A percentile compares a stretch with the other conserved stretches of the same genome.
Conservation (phyloP, 2,797 vertebrate genomes). For the Lagorchestes hirsutus region DNA sequence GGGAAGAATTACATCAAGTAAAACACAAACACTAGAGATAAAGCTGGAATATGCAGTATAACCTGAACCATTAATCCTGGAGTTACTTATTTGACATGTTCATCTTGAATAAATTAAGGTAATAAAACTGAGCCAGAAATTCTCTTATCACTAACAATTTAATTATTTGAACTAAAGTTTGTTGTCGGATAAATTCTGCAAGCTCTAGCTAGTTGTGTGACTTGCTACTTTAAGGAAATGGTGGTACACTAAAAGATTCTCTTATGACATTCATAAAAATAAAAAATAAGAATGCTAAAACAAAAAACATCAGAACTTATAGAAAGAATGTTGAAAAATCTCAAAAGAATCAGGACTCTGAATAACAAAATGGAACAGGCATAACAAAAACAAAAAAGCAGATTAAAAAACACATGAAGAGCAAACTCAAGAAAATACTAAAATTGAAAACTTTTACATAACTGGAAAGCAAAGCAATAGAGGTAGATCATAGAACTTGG, state of each 20-base stretch:
- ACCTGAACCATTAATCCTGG: not conserved
- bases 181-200: not conserved
- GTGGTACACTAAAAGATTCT: not conserved
- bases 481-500: not conserved
- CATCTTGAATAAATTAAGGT: not conserved
- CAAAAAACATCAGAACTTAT: not conserved
- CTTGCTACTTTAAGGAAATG: not conserved
- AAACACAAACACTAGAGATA: not conserved
- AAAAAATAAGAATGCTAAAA: not conserved
- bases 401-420: not conserved
- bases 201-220: not conserved
- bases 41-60: not conserved
- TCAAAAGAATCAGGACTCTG: not conserved
- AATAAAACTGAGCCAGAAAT: not conserved
- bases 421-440: not conserved
- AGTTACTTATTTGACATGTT: not conserved
- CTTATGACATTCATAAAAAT: not conserved
- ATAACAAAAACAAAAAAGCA: not conserved
- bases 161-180: not conserved
- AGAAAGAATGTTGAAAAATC: not conserved
- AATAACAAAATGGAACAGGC: not conserved
- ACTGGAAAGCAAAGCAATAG: not conserved
- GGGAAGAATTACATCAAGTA: not conserved
- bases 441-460: not conserved
- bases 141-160: not conserved